Evolutionary conservation across 2,888 invertebrate genomes (phyloP), one percentile per base, ranked within the genome.

Genomic region (Philereme transversata): DNA sequence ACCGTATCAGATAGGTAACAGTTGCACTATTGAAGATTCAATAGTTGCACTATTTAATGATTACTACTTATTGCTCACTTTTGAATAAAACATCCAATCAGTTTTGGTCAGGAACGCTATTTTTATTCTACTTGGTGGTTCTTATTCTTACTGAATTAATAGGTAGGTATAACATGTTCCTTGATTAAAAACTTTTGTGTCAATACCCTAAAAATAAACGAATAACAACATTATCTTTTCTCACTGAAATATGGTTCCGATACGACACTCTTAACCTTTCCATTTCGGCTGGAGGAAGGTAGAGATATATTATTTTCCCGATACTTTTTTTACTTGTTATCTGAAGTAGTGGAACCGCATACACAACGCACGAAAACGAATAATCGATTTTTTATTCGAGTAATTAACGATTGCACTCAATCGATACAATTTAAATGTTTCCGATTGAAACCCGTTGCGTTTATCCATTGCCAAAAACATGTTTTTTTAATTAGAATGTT

Each of bases 341-440:
- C 78, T 75, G 56, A 41, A 51, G 60, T 75, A 75, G 68, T 75
- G 71, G 72, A 73, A 77, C 73, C 70, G 74, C 67, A 67, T 69
- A 72, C 76, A 72, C 71, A 74, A 72, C 65, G 70, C 69, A 59
- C 63, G 70, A 45, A 51, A 61, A 57, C 44, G 47, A 53, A 61
- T 64, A 67, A 70, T 62, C 59, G 58, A 64, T 40, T 61, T 53
- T 58, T 63, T 65, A 51, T 60, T 63, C 51, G 62, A 51, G 64
- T 75, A 79, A 79, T 82, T 83, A 82, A 79, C 74, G 77, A 77
- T 78, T 84, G 83, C 79, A 84, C 77, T 79, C 75, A 74, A 77
- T 78, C 72, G 78, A 79, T 70, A 75, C 76, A 76, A 71, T 77
- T 80, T 78, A 70, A 81, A 82, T 77, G 79, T 86, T 84, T 87